Percentiles rank a stretch among this genome's conserved stretches.
phyloP scores from a whole-genome alignment of 2,113 vertebrate genomes.

The Physeter macrocephalus region DNA sequence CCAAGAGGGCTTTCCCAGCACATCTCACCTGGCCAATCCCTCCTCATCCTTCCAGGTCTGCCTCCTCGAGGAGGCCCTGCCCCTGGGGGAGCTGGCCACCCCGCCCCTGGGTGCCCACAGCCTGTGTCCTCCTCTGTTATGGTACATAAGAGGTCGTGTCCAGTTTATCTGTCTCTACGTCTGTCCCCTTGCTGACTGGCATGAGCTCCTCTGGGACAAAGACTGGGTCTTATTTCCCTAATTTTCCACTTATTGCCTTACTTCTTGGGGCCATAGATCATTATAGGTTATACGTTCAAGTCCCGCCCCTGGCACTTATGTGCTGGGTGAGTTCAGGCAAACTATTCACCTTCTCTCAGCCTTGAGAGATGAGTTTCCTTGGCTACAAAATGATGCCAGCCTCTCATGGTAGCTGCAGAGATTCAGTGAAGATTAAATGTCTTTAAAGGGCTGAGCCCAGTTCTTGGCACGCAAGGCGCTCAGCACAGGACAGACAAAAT shows the following conservation, averaged over 20 bases:
- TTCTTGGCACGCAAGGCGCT: accelerated
- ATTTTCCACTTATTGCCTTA: not conserved
- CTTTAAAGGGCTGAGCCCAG: not conserved
- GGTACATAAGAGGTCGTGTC: accelerated
- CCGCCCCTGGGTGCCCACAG: not conserved
- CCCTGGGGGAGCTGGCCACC: not conserved
- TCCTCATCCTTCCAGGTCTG: not conserved
- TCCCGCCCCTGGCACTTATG: not conserved
- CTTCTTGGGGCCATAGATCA: not conserved
- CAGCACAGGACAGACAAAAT: too few species aligned
- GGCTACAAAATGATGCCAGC: not conserved
- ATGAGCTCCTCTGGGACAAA: not conserved
- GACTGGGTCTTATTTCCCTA: not conserved
- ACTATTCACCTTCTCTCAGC: not conserved
- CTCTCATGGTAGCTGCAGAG: not conserved
- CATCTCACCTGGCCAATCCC: not conserved
- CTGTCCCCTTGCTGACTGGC: not conserved
- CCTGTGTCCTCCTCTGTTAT: too few species aligned
- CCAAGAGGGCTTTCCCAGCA: not conserved
- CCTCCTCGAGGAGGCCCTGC: not conserved
- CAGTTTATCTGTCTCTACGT: not conserved
- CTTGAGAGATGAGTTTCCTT: not conserved
- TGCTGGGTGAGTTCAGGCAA: not conserved
- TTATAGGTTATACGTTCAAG: not conserved
- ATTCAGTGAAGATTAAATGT: not conserved